phyloP scores from a whole-genome alignment of 1,140 invertebrate species.

The Archivesica marissinica region DNA sequence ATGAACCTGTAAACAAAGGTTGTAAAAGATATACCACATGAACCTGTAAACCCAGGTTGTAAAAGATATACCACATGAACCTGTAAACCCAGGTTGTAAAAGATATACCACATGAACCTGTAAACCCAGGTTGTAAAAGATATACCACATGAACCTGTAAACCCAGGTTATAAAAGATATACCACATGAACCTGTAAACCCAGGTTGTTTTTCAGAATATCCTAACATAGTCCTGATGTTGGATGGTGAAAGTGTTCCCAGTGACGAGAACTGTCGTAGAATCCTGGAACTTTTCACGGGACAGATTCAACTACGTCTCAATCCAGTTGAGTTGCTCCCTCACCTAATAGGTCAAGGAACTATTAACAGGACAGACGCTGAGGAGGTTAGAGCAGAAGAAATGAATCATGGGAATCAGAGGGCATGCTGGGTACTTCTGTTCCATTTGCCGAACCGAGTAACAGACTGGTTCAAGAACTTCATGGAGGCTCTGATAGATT shows the following conservation, averaged over 20 bases:
- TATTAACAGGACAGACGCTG: slow-evolving; percentile 9
- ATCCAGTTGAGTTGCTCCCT: slow-evolving; percentile 22
- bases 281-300: slow-evolving; percentile 32
- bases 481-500: slow-evolving; percentile 37
- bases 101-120: too few species aligned
- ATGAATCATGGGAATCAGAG: slow-evolving; percentile 27
- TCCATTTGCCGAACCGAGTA: slow-evolving; percentile 25
- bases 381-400: slow-evolving; percentile 39
- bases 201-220: slow-evolving; percentile 52
- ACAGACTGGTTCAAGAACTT: slow-evolving; percentile 46
- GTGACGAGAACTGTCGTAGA: slow-evolving; percentile 20
- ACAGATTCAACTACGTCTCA: slow-evolving; percentile 1
- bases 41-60: too few species aligned
- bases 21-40: too few species aligned
- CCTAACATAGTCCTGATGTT: slow-evolving; percentile 35
- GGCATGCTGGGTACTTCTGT: slow-evolving; percentile 41
- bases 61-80: too few species aligned
- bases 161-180: too few species aligned
- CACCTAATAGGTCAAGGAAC: neutral
- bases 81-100: too few species aligned
- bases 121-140: too few species aligned
- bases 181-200: too few species aligned
- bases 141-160: too few species aligned
- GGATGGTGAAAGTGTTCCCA: slow-evolving; percentile 9
- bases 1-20: too few species aligned